Base-by-base conservation (phyloP, 2,797 vertebrate species). In the Orientallactaga sibirica region DNA sequence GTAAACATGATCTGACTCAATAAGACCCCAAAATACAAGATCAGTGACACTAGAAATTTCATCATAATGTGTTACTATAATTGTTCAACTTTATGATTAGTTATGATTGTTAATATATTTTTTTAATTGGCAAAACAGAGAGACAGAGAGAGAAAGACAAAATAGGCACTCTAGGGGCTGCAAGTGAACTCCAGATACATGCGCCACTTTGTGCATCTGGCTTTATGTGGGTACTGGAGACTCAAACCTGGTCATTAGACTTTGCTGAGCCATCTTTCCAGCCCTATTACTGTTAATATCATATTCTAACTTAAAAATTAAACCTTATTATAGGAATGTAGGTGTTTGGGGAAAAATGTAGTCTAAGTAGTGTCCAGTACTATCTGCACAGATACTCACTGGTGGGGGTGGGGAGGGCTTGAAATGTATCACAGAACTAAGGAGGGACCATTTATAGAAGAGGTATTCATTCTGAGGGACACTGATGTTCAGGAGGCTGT, bases 401-500 rank as follows among this genome's bases (percentile, higher is more conserved):
- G 62, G 5, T 48, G 55, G 55, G 12, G 55, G 55, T 12, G 12
- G 55, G 24, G 33, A 37, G 20, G 29, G 9, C 66, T 81, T 67
- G 55, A 66, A 25, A 66, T 29, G 5, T 5, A 22, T 9, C 25
- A 48, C 43, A 24, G 9, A 16, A 24, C 18, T 37, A 18, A 33
- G 41, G 29, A 20, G 14, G n/a, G 68, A 48, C 15, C 37, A 66
- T 37, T 55, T 37, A 64, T 0, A 16, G 14, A 7, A 16, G 43
- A 61, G 16, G 19, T 0, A 27, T 41, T 29, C 8, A 10, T 10
- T 22, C 71, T 22, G 15, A 22, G 4, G 15, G 16, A 22, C 2
- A 2, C 37, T 5, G 16, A 14, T 0, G 0, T n/a, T 12, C 41
- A 71, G 24, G 4, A 62, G 22, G 27, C 15, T 0, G 1, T 1